A percentile compares a stretch with the other conserved stretches of the same genome.
Evolutionary conservation across 2,888 invertebrate species (phyloP).

Genomic region (Coremacera marginata): DNA sequence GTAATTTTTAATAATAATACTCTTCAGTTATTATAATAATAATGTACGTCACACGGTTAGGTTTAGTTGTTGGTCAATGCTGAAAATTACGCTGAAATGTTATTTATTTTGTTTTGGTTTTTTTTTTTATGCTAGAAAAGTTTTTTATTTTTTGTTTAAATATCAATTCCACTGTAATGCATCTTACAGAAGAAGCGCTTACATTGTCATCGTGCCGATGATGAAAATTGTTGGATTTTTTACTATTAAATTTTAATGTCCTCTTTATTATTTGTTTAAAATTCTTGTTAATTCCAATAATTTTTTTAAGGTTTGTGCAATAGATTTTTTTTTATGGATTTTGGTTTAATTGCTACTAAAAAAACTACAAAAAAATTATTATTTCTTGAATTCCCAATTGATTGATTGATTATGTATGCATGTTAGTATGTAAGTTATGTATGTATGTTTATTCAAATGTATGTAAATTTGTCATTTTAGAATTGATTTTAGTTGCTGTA

Average conservation of each 20-base stretch:
- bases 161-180: slow-evolving; percentile 29
- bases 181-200: slow-evolving; percentile 39
- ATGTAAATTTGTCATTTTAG: slow-evolving; percentile 13
- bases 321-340: slow-evolving; percentile 17
- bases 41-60: not conserved
- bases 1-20: not conserved
- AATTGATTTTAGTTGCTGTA: too few relatives aligned
- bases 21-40: not conserved
- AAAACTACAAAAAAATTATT: slow-evolving; percentile 16
- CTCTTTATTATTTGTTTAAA: slow-evolving; percentile 26
- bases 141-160: not conserved
- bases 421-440: slow-evolving; percentile 13
- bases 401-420: slow-evolving; percentile 22
- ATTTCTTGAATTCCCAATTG: slow-evolving; percentile 18
- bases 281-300: slow-evolving; percentile 9
- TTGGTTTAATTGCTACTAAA: slow-evolving; percentile 17
- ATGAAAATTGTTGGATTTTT: slow-evolving; percentile 25
- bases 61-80: slow-evolving; percentile 29
- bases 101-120: not conserved
- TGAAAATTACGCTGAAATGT: slow-evolving; percentile 20
- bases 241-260: slow-evolving; percentile 17
- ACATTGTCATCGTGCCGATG: slow-evolving; percentile 20
- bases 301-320: slow-evolving; percentile 30
- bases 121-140: not conserved
- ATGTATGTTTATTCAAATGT: not conserved